Base-by-base conservation (phyloP, 2,888 invertebrate genomes). In the Escarpia spicata region DNA sequence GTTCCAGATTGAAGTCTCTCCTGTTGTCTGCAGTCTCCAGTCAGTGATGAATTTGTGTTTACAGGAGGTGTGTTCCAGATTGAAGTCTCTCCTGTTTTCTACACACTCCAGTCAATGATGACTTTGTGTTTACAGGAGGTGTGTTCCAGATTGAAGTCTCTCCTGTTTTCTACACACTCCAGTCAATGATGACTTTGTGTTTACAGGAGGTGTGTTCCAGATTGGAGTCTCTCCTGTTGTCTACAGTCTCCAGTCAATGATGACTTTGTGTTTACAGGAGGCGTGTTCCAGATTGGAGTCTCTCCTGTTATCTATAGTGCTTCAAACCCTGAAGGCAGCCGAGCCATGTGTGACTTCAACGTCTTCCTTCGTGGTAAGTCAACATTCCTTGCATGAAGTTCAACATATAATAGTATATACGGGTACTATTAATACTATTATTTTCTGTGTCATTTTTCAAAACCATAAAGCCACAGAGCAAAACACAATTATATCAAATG, bases 161-260 rank as follows among this genome's bases (percentile, higher is more conserved):
- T 91, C 91, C 91, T 91, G 91, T 45, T 8, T 90, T 3, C 3
- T 90, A 90, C 2, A 90, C 0, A 1, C 12, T 90, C 90, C 31
- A 90, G 31, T 91, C 91, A n/a, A 91, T n/a, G 91, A 91, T 91
- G 31, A 91, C 26, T 91, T 91, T 91, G 91, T 91, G 91, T 91
- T 91, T 91, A 31, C 31, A 91, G 31, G 8, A 8, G 91, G n/a
- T 0, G 91, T n/a, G n/a, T 31, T 91, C 91, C 91, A 91, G 31
- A 91, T 44, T 31, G 91, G 91, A 6, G 15, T 52, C 1, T 15
- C 15, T 52, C 15, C 2, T 52, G 52, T 6, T 52, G 8, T 12
- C 9, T 90, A 90, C 90, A 90, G 43, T 8, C 90, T 90, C 19
- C 37, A 90, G 31, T 31, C 37, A 31, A 91, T 8, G 31, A 31